A percentile compares a stretch with the other conserved stretches of the same genome.
Conservation (phyloP, 2,888 invertebrate genomes). For the Aphidius colemani region DNA sequence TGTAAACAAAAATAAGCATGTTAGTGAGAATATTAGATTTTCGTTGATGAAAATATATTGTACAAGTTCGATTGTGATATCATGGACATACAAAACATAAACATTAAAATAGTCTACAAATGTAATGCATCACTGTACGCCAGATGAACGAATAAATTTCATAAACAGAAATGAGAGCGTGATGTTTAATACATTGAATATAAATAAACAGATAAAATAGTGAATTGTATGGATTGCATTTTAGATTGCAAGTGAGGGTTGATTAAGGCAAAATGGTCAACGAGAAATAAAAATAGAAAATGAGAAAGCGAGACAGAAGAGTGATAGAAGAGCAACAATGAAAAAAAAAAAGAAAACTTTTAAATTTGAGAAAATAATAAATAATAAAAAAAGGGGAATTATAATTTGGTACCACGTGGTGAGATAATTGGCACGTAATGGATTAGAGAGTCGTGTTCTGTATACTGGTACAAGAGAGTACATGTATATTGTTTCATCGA, state of each 20-base stretch:
- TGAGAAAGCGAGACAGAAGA: background rate
- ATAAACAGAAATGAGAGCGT: conserved; percentile 29
- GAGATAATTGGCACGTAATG: conserved; percentile 42
- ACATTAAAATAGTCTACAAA: conserved; percentile 19
- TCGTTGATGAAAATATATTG: conserved; percentile 36
- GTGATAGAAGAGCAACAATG: too few species aligned
- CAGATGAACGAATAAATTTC: conserved; percentile 37
- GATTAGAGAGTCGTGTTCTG: conserved; percentile 39
- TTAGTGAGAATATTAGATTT: conserved; percentile 37
- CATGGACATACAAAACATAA: conserved; percentile 29
- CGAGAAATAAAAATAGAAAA: conserved; percentile 26
- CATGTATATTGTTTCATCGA: conserved; percentile 6
- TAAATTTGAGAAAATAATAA: too few species aligned
- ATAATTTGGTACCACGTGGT: conserved; percentile 37
- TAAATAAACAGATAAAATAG: background rate
- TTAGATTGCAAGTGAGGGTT: too few species aligned
- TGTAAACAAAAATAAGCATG: conserved; percentile 16
- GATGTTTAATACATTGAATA: conserved; percentile 1
- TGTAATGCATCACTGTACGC: conserved; percentile 30
- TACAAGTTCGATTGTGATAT: conserved; percentile 30
- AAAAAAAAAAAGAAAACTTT: too few species aligned
- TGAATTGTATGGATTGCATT: too few species aligned
- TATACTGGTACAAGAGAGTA: conserved; percentile 22
- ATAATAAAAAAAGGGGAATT: conserved; percentile 17
- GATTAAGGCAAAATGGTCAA: too few species aligned